A percentile compares a stretch with the other conserved stretches of the same genome.
Evolutionary conservation across 2,797 vertebrate genomes (phyloP).

Genomic region (Epinephelus malabaricus): DNA sequence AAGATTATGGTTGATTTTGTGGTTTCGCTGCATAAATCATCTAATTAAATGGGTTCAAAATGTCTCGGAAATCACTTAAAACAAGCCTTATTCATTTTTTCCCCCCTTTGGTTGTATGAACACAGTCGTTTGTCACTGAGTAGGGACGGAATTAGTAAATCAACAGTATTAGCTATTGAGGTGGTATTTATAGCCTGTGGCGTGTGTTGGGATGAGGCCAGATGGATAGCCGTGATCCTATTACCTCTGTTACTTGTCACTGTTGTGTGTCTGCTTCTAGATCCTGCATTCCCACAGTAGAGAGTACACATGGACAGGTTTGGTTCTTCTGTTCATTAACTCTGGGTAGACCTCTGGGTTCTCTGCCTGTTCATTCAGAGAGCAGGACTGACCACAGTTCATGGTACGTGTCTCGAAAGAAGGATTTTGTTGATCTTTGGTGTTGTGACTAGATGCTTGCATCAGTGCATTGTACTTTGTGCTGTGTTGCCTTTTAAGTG

Average conservation of each 20-base stretch:
- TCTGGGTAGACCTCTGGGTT: conserved; percentile 28
- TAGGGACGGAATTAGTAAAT: conserved; percentile 47
- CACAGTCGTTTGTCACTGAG: not conserved
- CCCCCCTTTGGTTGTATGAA: not conserved
- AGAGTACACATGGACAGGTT: conserved; percentile 39
- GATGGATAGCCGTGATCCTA: conserved; percentile 72
- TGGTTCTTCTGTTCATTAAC: conserved; percentile 42
- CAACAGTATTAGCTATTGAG: conserved; percentile 44
- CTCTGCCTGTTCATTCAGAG: conserved; percentile 35
- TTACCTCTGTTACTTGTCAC: conserved; percentile 64
- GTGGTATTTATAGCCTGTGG: conserved; percentile 66
- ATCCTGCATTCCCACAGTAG: conserved; percentile 38
- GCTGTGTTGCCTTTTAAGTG: not conserved
- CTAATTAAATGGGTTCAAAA: not conserved
- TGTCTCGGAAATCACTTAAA: not conserved
- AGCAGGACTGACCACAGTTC: conserved; percentile 28
- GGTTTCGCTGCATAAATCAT: not conserved
- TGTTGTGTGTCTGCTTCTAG: conserved; percentile 29
- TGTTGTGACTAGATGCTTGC: conserved; percentile 28
- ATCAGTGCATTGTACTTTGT: conserved; percentile 4
- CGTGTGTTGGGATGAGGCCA: conserved; percentile 58
- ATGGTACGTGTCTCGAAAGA: conserved; percentile 54
- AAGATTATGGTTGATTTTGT: not conserved
- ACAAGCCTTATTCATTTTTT: conserved; percentile 6
- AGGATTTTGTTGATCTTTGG: conserved; percentile 32